Evolutionary conservation across 92 coral and sea anemone species (phyloP).

Genomic region (Metridium senile): DNA sequence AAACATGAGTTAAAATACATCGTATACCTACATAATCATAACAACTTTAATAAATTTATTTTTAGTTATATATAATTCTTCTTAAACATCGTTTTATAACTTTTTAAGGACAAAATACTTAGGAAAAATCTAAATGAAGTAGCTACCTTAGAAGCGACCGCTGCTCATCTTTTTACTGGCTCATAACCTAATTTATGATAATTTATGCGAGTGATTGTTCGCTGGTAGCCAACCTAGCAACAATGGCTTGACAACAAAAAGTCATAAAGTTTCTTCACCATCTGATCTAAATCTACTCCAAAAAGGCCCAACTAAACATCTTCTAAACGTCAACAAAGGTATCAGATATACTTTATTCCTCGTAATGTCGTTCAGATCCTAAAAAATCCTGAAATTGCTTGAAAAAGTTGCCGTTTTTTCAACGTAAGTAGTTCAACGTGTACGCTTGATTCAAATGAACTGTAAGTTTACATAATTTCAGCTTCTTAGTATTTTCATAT

Average conservation of each 20-base stretch:
- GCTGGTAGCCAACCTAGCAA: slow-evolving; percentile 13
- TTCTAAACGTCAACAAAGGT: neutral
- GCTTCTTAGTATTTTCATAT: no score
- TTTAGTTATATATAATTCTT: no score
- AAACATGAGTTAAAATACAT: neutral
- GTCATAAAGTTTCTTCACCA: neutral
- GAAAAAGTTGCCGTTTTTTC: no score
- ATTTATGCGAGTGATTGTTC: slow-evolving; percentile 8
- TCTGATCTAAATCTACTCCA: neutral
- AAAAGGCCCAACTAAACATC: neutral
- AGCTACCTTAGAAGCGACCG: neutral
- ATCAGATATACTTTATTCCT: neutral
- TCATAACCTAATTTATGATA: neutral
- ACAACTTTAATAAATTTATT: no score
- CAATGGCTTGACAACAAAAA: slow-evolving; percentile 11
- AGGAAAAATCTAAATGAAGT: no score
- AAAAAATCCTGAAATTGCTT: neutral
- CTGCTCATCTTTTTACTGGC: neutral
- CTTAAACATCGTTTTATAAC: no score
- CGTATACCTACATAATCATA: no score
- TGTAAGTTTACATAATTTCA: neutral
- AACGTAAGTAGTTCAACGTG: no score
- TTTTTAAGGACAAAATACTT: no score
- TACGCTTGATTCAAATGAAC: no score
- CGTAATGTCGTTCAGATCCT: neutral